Evolutionary conservation across 1,140 invertebrate species (phyloP), one percentile per base, ranked within the genome.

Genomic region (Sminthurinus signatus): DNA sequence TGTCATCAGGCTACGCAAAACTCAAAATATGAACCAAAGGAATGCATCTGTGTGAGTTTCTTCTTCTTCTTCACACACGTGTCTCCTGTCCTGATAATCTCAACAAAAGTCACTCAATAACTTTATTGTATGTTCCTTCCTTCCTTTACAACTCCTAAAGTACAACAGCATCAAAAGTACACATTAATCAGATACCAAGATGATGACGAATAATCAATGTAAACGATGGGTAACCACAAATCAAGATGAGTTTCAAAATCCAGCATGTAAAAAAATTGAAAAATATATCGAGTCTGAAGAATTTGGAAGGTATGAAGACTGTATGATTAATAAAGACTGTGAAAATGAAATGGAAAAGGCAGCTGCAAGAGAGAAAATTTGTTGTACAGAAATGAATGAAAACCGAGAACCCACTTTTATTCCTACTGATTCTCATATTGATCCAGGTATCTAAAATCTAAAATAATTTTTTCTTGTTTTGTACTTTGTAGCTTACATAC

Each of bases 161-260:
- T 36, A 5, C 15, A 15, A 36, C 5, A 36, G 15, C 15, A 5
- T 36, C 32, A 36, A 36, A 8, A 36, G 32, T 15, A 36, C 32
- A 5, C 28, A 4, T 48, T 5, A 36, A n/a, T 23, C 15, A 15
- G 27, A n/a, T 19, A 2, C 17, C 42, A 57, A 57, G 43, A 66
- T 66, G 64, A 61, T 61, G 58, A 50, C 52, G 15, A 69, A 69
- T 62, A 50, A 39, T 12, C 58, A 50, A 14, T 69, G 67, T 29
- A 28, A 29, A 32, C 60, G 64, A 8, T 70, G 62, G 60, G 2
- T 70, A n/a, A 70, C 68, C 1, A 63, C 62, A 5, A 66, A 60
- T 50, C 64, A 70, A 25, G 64, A 70, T 50, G 68, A 70, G 23
- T 70, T 31, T 23, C 60, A 60, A 43, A 65, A 62, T 50, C 67